Evolutionary conservation across 2,797 vertebrate genomes (phyloP).

Genomic region (Leptoclinus maculatus): DNA sequence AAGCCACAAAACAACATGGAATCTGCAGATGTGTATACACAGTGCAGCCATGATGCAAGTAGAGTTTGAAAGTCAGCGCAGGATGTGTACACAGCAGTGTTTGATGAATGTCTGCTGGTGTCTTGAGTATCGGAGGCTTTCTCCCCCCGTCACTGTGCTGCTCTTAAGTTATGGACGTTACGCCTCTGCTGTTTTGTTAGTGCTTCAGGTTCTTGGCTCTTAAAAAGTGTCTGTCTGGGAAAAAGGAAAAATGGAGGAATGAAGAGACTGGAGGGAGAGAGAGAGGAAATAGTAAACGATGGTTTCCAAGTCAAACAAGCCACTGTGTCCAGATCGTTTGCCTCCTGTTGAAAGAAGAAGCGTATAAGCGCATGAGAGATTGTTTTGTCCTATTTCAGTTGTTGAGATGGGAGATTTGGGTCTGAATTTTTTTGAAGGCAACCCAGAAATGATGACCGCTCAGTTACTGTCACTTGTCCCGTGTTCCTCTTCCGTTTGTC

Average conservation of each 20-base stretch:
- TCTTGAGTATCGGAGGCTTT: constrained; percentile 43
- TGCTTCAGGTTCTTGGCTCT: constrained; percentile 5
- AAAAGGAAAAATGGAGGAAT: constrained; percentile 17
- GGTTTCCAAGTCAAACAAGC: constrained; percentile 13
- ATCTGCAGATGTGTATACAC: constrained; percentile 74
- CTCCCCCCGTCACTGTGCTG: constrained; percentile 5
- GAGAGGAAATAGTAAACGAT: neutral
- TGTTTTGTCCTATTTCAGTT: constrained; percentile 37
- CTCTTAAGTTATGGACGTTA: constrained; percentile 13
- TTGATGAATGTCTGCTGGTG: constrained; percentile 72
- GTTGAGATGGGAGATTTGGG: constrained; percentile 19
- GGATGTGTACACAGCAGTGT: constrained; percentile 73
- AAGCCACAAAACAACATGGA: constrained; percentile 58
- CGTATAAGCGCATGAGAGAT: constrained; percentile 2
- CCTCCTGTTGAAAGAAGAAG: constrained; percentile 27
- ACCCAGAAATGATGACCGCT: constrained; percentile 2
- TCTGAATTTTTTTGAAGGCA: constrained; percentile 13
- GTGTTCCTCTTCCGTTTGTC: constrained; percentile 26
- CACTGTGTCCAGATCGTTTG: constrained; percentile 6
- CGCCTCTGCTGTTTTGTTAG: constrained; percentile 29
- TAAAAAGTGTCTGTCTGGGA: constrained; percentile 18
- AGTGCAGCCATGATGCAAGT: constrained; percentile 59
- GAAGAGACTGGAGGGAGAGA: neutral
- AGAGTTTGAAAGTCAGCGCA: constrained; percentile 64
- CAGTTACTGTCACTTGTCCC: constrained; percentile 39